Evolutionary conservation across 2,113 vertebrate species (phyloP), one percentile per base, ranked within the genome.

Genomic region (Aix galericulata): DNA sequence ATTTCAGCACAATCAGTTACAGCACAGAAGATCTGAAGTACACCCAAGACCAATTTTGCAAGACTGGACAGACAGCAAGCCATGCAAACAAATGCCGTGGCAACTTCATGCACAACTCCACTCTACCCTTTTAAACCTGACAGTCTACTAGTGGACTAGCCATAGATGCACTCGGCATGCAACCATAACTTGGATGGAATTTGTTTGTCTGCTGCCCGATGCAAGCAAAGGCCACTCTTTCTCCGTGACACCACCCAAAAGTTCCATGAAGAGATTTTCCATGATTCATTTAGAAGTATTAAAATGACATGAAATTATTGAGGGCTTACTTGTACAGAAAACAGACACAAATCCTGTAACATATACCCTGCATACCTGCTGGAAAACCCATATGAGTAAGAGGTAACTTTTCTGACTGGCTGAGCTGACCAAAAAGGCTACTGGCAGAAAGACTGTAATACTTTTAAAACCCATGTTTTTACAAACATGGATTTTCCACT

Each of bases 51-150:
- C 85, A 74, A 44, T 48, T 53, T 53, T 15, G 59, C 5, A 4
- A 0, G 4, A 73, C 60, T 60, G 68, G 69, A 72, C 79, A 53
- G 52, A 22, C 2, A 1, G 8, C 0, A 1, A 78, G 86, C 64
- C 2, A 0, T 58, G 78, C 53, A 60, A 23, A 29, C 0, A 1
- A 67, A 1, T 23, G 15, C 22, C 0, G 0, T 3, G 34, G 36
- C 48, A 55, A 9, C 0, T 48, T 27, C 50, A 27, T 2, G 2
- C 27, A 13, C 4, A 36, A 77, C n/a, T n/a, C 67, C 9, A 4
- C 13, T 1, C 17, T 34, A 13, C 26, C 44, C 66, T 26, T 17
- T 72, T 27, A 29, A 34, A 74, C 23, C 50, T 83, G 58, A n/a
- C 44, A 13, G 14, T 11, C 6, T 34, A 14, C 52, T 13, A 8